Base-by-base conservation (phyloP, 2,797 vertebrate genomes). In the Acanthurus tractus region DNA sequence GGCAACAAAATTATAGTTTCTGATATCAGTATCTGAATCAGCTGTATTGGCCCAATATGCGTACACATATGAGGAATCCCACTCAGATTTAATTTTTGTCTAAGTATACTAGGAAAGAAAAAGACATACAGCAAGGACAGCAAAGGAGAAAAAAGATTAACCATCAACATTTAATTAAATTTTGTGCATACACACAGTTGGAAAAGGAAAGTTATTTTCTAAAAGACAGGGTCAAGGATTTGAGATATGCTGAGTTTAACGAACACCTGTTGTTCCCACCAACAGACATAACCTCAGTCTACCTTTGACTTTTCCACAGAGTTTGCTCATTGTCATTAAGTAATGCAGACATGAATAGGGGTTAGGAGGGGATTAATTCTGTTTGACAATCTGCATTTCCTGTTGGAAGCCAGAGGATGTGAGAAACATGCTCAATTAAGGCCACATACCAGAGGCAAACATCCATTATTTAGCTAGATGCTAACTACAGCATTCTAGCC, bases 401-500 rank as follows among this genome's bases (percentile, higher is more conserved):
- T 58, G 40, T 18, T 61, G 29, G 48, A 66, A 22, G 17, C 3
- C 3, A 23, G 42, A 58, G 1, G 18, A 69, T 69, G 46, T 42
- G 52, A 36, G 25, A 79, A 76, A 71, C 48, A 40, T 23, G 45
- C 8, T 3, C 8, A 50, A 57, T 59, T 34, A 57, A 48, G 49
- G 18, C 54, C n/a, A 42, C 20, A 49, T 59, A 25, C 14, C 38
- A 45, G 10, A 59, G 17, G 46, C 44, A 29, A 40, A 59, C 3
- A 12, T 64, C 0, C 52, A 62, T 65, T 45, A 70, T 23, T 15
- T 20, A 54, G 6, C 53, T 36, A 18, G 22, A 58, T 14, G 46
- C 34, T 36, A 34, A 46, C 14, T 0, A 22, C n/a, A 38, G 44
- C 17, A 63, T 63, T 12, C 5, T n/a, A 29, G 4, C 11, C 18